Percentiles rank a stretch among this genome's conserved stretches.
Conservation (phyloP, 2,113 vertebrate genomes). For the Thryonomys swinderianus region DNA sequence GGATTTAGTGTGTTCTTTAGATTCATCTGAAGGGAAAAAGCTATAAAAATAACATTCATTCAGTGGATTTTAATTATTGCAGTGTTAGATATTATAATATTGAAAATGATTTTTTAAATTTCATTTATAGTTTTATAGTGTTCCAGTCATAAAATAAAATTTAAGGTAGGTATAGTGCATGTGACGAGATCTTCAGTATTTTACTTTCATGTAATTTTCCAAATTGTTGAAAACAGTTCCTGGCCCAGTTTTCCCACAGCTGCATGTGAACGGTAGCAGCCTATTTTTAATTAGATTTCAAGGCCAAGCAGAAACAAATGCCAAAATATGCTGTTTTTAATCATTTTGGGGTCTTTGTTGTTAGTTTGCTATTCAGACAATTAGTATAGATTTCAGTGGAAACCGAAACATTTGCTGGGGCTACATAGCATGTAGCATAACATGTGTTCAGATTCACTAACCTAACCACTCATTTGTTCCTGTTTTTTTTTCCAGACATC, state of each 20-base stretch:
- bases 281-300: not conserved
- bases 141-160: slow-evolving; percentile 29
- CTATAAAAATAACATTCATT: not conserved
- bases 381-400: slow-evolving; percentile 25
- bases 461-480: not conserved
- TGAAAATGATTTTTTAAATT: slow-evolving; percentile 19
- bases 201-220: not conserved
- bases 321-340: not conserved
- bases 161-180: slow-evolving; percentile 33
- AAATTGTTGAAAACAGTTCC: not conserved
- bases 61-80: not conserved
- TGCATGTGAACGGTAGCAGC: not conserved
- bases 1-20: no score
- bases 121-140: not conserved
- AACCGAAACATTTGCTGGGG: slow-evolving; percentile 3
- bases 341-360: slow-evolving; percentile 18
- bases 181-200: slow-evolving; percentile 25
- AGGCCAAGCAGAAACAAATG: not conserved
- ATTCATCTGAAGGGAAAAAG: no score
- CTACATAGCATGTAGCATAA: not conserved
- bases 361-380: slow-evolving; percentile 6
- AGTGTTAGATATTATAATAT: not conserved
- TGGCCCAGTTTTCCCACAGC: not conserved
- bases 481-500: slow-evolving; percentile 89
- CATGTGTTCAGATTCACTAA: slow-evolving; percentile 22